Evolutionary conservation across 64 coral and sea anemone genomes (phyloP).

Genomic region (Porites australiensis): DNA sequence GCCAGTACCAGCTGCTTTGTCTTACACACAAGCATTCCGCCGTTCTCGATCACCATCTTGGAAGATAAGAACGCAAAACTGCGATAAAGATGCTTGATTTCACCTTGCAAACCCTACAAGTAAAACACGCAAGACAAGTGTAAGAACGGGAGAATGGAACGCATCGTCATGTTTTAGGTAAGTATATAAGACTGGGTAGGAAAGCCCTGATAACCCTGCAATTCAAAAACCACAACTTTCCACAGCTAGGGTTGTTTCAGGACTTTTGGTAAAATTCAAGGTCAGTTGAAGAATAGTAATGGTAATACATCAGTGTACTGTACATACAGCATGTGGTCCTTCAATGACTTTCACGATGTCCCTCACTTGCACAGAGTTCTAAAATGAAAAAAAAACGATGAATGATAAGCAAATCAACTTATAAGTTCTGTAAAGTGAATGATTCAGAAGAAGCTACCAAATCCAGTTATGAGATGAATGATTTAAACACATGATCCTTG

Average conservation of each 20-base stretch:
- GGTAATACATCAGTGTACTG: neutral
- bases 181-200: too few species aligned
- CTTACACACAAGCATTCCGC: conserved; percentile 92
- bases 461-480: too few species aligned
- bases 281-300: neutral
- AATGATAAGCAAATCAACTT: neutral
- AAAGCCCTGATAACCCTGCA: too few species aligned
- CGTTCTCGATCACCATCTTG: conserved; percentile 98
- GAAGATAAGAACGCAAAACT: conserved; percentile 98
- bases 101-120: conserved; percentile 81
- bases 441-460: too few species aligned
- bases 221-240: too few species aligned
- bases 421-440: too few species aligned
- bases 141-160: neutral
- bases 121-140: neutral
- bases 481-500: too few species aligned
- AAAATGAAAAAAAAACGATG: neutral
- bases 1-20: conserved; percentile 87
- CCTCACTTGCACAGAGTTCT: conserved; percentile 97
- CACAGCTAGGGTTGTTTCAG: too few species aligned
- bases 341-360: conserved; percentile 97
- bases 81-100: conserved; percentile 96
- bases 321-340: conserved; percentile 92
- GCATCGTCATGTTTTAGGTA: too few species aligned
- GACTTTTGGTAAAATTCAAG: too few species aligned